A percentile compares a stretch with the other conserved stretches of the same genome.
Evolutionary conservation across 2,797 vertebrate species (phyloP).

Genomic region (Vultur gryphus): DNA sequence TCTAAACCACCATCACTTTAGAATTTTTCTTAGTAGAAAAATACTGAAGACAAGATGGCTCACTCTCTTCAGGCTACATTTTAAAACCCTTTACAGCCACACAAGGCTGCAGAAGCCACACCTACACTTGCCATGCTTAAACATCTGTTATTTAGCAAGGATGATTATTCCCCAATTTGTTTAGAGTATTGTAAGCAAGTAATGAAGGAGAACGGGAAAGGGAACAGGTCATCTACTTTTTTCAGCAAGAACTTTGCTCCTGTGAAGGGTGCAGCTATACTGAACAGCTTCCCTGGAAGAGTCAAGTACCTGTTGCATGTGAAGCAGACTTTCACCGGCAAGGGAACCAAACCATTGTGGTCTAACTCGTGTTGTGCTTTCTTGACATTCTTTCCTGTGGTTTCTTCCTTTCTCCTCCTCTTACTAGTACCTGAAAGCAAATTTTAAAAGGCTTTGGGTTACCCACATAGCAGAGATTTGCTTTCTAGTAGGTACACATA

Average conservation of each 20-base stretch:
- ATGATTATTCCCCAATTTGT: background rate
- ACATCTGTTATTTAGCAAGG: background rate
- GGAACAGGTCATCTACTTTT: background rate
- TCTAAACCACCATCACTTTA: background rate
- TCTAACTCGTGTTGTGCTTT: constrained; percentile 94
- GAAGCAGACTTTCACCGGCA: constrained; percentile 96
- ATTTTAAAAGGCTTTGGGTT: background rate
- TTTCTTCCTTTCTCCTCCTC: constrained; percentile 92
- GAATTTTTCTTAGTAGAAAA: background rate
- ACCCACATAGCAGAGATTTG: background rate
- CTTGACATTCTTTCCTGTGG: constrained; percentile 90
- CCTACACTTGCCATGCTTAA: background rate
- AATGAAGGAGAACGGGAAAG: background rate
- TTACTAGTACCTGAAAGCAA: constrained; percentile 90
- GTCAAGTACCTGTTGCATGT: constrained; percentile 88
- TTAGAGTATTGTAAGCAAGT: background rate
- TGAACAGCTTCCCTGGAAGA: background rate
- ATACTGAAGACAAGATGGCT: background rate
- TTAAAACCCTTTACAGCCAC: background rate
- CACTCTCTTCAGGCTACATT: background rate
- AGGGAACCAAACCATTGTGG: constrained; percentile 91
- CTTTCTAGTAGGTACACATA: background rate
- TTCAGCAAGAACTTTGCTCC: background rate
- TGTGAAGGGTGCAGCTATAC: background rate
- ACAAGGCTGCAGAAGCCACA: background rate